Evolutionary conservation across 2,113 vertebrate species (phyloP), one percentile per base, ranked within the genome.

Genomic region (Syrrhaptes paradoxus): DNA sequence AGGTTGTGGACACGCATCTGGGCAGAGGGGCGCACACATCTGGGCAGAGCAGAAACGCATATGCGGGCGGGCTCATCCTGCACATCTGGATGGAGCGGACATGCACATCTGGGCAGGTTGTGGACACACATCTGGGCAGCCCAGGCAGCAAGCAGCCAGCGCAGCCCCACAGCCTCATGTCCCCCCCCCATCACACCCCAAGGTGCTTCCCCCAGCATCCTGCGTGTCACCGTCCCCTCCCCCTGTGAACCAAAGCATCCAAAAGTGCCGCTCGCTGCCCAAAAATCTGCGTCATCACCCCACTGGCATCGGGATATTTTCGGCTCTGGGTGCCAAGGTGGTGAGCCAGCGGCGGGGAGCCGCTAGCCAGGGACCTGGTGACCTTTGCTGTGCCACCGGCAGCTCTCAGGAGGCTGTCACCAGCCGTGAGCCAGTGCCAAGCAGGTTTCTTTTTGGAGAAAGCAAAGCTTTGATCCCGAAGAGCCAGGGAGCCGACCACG

Each of bases 271-370:
- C 32, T 26, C 6, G 2, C n/a, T 72, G 58, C 78, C 90, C 85
- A 2, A 51, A 24, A 24, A 4, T 13, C 72, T 71, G 7, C 0
- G 31, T 63, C 87, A 12, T 10, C 62, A 0, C 54, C 67, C 32
- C 58, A 11, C 48, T 3, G 31, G 0, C 87, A 21, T 6, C 1
- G 8, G 87, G 32, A 11, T 15, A 5, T 46, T 51, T 28, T 31
- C 1, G 0, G 45, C 51, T 31, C 11, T 0, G 1, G 87, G 84
- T 81, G 80, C 86, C 59, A 3, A 17, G 34, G 70, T 3, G 67
- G 49, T 8, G 1, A 55, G 32, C 14, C 59, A 9, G 29, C 2
- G 0, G 0, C 1, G 8, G 28, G 32, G 55, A 82, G 51, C 74
- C 3, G 1, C 6, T 7, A 19, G 4, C 57, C 78, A 0, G 1